Evolutionary conservation across 2,113 vertebrate genomes (phyloP), one percentile per base, ranked within the genome.

Genomic region (Misgurnus anguillicaudatus): DNA sequence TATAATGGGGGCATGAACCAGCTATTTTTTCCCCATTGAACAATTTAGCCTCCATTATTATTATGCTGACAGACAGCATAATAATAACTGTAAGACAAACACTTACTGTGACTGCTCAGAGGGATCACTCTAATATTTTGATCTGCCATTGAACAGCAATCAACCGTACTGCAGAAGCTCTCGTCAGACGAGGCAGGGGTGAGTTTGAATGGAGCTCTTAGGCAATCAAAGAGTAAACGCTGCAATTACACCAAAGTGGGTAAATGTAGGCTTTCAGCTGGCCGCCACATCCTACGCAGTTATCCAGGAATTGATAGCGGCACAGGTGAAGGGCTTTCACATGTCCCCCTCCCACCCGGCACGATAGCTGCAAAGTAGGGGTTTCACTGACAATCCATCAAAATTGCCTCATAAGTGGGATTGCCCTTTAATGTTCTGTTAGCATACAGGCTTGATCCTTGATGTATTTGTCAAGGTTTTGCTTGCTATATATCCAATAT

Each of bases 191-290:
- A 85, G 88, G 79, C 84, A 48, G 61, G 75, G 70, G 78, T 82
- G 60, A 83, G 80, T 86, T 85, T 90, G 89, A 92, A 91, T 89
- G 86, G 88, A 89, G 88, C 87, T 88, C 86, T 91, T 90, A 85
- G 80, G 64, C 80, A 64, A 86, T 86, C 86, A 88, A 84, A 89
- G 87, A 85, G 87, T 88, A 91, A 90, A 87, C 67, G 82, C 87
- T 84, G 88, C 88, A 90, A 87, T 91, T 89, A 89, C 85, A 86
- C 85, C 85, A 88, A 89, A 90, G 89, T 91, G 88, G 90, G 84
- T 90, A 91, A 93, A 92, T 90, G 88, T 83, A 90, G 90, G 87
- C 88, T 89, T 91, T 91, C 86, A 88, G 81, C 84, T 64, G 83
- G 83, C 81, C 75, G 84, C 77, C 79, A 75, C 88, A 85, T 89